Evolutionary conservation across 2,797 vertebrate genomes (phyloP), one percentile per base, ranked within the genome.

Genomic region (Rhinella marina): DNA sequence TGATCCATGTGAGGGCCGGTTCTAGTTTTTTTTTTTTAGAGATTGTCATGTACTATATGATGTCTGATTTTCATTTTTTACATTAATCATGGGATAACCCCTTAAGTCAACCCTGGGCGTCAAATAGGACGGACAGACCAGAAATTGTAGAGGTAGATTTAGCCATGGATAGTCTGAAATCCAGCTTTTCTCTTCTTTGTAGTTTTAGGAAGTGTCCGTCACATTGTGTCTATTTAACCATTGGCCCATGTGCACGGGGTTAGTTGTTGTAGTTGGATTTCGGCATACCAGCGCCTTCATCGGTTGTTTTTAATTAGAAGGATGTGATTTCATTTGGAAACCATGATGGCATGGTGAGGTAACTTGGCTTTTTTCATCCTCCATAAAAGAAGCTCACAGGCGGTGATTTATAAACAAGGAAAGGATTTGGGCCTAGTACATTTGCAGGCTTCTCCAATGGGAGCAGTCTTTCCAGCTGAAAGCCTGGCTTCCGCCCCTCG

Each of bases 301-400:
- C 87, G 29, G 64, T 89, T 90, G 17, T 90, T 90, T 90, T 50
- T 78, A 87, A 76, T 81, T 59, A 82, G 52, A 84, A 86, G 78
- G 12, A 87, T 90, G 56, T 90, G 80, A 27, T 57, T 64, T 82
- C 83, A 88, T 84, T 84, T 86, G 86, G 68, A 72, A 87, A 84
- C 81, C 27, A 81, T 78, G 66, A 80, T 89, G 48, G 62, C 75
- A 83, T 23, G 76, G n/a, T 84, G 61, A 68, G 86, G 62, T 70
- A 21, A 82, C 85, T 72, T 84, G 29, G 48, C 17, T 7, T 73
- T 82, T 90, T 59, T 85, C n/a, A 21, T 29, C 78, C 32, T 23
- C 75, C 85, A 54, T 8, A 0, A 82, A 81, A 52, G 80, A n/a
- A 14, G 59, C 84, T 32, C 23, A 48, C 79, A 88, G 73, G 75